phyloP scores from a whole-genome alignment of 2,113 vertebrate species.

The Callocephalon fimbriatum region DNA sequence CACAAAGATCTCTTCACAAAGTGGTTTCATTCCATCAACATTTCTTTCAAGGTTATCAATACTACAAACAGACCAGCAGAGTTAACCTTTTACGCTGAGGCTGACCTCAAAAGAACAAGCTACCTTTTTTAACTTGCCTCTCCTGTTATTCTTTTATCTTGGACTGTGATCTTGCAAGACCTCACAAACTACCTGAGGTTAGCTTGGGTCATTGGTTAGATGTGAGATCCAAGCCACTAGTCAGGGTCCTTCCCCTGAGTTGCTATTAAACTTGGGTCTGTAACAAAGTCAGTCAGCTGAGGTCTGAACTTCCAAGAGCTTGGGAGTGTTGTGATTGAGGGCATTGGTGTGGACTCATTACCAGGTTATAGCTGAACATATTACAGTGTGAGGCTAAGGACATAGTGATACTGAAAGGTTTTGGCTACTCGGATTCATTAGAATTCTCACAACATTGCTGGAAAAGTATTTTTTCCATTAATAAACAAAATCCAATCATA shows the following conservation, averaged over 20 bases:
- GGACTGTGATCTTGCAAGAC: not conserved
- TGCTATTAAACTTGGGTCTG: not conserved
- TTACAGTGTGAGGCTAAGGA: not conserved
- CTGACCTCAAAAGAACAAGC: not conserved
- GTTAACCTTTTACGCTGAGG: not conserved
- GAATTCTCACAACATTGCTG: not conserved
- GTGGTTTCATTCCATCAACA: not conserved
- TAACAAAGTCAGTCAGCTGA: not conserved
- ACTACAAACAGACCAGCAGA: not conserved
- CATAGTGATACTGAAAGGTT: not conserved
- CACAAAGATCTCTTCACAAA: not conserved
- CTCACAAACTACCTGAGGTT: slow-evolving; percentile 6
- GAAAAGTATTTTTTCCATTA: not conserved
- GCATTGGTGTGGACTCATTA: not conserved
- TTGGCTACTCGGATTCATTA: not conserved
- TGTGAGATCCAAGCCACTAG: not conserved
- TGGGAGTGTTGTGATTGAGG: not conserved
- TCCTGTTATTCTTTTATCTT: not conserved
- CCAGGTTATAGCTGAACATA: not conserved
- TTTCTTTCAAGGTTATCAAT: slow-evolving; percentile 21
- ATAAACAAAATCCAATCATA: not conserved
- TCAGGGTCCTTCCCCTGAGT: not conserved
- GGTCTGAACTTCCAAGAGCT: not conserved
- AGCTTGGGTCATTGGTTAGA: slow-evolving; percentile 8
- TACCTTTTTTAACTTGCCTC: not conserved